A percentile compares a stretch with the other conserved stretches of the same genome.
Evolutionary conservation across 2,888 invertebrate species (phyloP).

Genomic region (Agonopterix arenella): DNA sequence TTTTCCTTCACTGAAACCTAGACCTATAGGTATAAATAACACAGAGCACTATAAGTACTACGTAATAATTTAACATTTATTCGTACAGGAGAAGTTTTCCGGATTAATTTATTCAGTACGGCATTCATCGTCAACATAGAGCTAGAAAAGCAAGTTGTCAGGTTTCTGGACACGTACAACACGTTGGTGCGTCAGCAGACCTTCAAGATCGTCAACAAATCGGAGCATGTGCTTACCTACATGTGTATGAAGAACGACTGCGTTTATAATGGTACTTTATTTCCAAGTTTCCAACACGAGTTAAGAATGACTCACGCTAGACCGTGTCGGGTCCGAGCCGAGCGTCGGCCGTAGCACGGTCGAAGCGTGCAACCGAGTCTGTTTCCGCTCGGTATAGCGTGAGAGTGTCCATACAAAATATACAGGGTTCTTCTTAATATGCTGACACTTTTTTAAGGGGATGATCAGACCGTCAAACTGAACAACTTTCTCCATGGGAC

Average conservation of each 20-base stretch:
- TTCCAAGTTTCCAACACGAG: too few relatives aligned
- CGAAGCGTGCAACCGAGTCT: too few relatives aligned
- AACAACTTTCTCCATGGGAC: too few relatives aligned
- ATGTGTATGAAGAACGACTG: conserved; percentile 75
- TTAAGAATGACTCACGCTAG: too few relatives aligned
- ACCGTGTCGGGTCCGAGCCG: too few relatives aligned
- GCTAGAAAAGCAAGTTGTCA: conserved; percentile 64
- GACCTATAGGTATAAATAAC: not conserved
- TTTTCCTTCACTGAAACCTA: too few relatives aligned
- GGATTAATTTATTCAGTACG: conserved; percentile 53
- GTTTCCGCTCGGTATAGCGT: too few relatives aligned
- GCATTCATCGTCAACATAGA: conserved; percentile 64
- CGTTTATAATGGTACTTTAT: conserved; percentile 23
- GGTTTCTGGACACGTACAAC: conserved; percentile 77
- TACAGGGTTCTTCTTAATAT: too few relatives aligned
- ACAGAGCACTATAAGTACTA: not conserved
- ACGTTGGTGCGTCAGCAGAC: conserved; percentile 70
- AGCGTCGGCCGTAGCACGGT: too few relatives aligned
- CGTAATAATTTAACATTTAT: conserved; percentile 3
- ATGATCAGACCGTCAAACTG: too few relatives aligned
- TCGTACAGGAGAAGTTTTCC: conserved; percentile 64
- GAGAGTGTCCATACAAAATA: too few relatives aligned
- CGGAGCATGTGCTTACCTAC: conserved; percentile 69
- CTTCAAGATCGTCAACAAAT: conserved; percentile 73
- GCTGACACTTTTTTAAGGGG: too few relatives aligned